Evolutionary conservation across 2,113 vertebrate species (phyloP).

Genomic region (Centropristis striata): DNA sequence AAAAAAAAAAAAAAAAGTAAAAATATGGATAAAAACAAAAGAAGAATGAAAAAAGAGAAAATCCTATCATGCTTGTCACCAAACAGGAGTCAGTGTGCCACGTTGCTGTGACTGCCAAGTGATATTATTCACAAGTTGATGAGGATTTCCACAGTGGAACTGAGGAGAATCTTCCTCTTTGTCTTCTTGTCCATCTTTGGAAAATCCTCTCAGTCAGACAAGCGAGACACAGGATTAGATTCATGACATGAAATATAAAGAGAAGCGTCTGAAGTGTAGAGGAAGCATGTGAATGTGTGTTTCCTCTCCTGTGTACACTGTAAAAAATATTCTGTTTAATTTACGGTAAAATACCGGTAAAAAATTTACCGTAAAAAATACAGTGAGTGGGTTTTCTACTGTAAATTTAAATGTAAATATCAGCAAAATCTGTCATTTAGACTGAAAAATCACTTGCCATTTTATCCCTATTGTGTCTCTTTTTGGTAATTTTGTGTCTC

Average conservation of each 20-base stretch:
- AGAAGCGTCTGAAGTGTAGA: not conserved
- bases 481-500: no score
- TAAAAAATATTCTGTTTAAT: no score
- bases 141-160: constrained; percentile 68
- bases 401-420: no score
- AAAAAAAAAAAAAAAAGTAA: not conserved
- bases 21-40: no score
- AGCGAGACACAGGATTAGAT: constrained; percentile 11
- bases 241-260: constrained; percentile 34
- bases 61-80: constrained; percentile 49
- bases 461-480: no score
- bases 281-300: not conserved
- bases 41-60: constrained; percentile 1
- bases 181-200: constrained; percentile 30
- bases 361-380: no score
- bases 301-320: no score
- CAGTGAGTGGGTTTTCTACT: no score
- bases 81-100: constrained; percentile 48
- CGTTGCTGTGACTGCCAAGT: constrained; percentile 59
- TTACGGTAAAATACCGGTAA: no score
- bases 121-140: constrained; percentile 53
- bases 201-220: constrained; percentile 34
- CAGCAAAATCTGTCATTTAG: no score
- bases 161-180: constrained; percentile 46
- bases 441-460: no score